phyloP scores from a whole-genome alignment of 2,888 invertebrate genomes.

The Nebria salina region DNA sequence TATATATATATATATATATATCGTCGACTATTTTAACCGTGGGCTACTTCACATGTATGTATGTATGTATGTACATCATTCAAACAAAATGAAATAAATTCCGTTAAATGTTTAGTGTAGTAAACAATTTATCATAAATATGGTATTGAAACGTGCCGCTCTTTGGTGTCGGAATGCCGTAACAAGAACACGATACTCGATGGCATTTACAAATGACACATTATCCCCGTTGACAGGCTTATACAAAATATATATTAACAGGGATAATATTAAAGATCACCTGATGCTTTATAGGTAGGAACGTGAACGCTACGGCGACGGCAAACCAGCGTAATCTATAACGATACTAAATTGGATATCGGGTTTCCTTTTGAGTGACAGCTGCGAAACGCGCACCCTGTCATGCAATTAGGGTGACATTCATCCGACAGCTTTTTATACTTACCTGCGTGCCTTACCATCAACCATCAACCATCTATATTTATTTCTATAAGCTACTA shows the following conservation, averaged over 20 bases:
- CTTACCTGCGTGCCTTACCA: neutral
- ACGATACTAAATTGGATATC: slow-evolving; percentile 45
- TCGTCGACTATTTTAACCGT: too few relatives aligned
- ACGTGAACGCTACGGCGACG: neutral
- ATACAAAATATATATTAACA: slow-evolving; percentile 46
- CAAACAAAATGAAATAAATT: too few relatives aligned
- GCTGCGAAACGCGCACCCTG: slow-evolving; percentile 7
- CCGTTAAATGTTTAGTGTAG: too few relatives aligned
- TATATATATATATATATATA: too few relatives aligned
- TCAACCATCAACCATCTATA: neutral
- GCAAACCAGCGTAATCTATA: slow-evolving; percentile 34
- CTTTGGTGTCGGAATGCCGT: neutral
- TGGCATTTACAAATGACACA: slow-evolving; percentile 46
- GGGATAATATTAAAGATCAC: slow-evolving; percentile 46
- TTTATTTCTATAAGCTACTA: too few relatives aligned
- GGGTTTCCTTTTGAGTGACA: slow-evolving; percentile 43
- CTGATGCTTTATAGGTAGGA: slow-evolving; percentile 29
- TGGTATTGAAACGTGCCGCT: neutral
- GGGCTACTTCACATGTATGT: too few relatives aligned
- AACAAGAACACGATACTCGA: slow-evolving; percentile 34
- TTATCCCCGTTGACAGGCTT: slow-evolving; percentile 42
- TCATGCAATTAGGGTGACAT: slow-evolving; percentile 42
- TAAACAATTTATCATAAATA: neutral
- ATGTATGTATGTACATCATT: too few relatives aligned
- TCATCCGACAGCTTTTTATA: slow-evolving; percentile 31